Evolutionary conservation across 1,140 invertebrate genomes (phyloP).

Genomic region (Drosophila simulans): DNA sequence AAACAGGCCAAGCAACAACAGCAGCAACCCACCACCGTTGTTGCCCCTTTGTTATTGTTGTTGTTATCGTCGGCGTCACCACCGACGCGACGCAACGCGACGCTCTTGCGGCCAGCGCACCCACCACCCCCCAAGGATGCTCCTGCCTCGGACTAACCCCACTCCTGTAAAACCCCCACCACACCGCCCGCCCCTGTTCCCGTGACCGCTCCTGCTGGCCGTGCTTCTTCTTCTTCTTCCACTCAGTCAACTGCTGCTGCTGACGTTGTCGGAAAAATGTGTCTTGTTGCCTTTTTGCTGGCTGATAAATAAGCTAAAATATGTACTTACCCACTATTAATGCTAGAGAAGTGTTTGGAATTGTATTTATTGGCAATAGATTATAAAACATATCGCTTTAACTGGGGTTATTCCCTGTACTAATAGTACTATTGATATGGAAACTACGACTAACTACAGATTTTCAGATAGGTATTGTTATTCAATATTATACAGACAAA

Average conservation of each 20-base stretch:
- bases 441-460: too few relatives aligned
- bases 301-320: constrained; percentile 2
- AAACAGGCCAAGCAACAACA: constrained; percentile 36
- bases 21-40: constrained; percentile 55
- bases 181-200: not conserved
- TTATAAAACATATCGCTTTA: not conserved
- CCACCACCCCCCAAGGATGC: constrained; percentile 52
- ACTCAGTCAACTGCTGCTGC: constrained; percentile 55
- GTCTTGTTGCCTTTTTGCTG: constrained; percentile 37
- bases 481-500: too few relatives aligned
- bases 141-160: constrained; percentile 17
- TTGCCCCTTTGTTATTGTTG: constrained; percentile 14
- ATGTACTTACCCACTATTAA: not conserved
- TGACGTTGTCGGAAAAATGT: constrained; percentile 66
- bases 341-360: not conserved
- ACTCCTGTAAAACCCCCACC: not conserved
- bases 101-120: constrained; percentile 41
- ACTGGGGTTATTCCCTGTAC: too few relatives aligned
- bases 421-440: too few relatives aligned
- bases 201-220: constrained; percentile 11
- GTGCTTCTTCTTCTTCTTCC: constrained; percentile 30
- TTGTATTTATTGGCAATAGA: not conserved
- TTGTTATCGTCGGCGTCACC: constrained; percentile 54
- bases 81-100: constrained; percentile 39
- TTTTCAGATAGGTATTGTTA: too few relatives aligned